phyloP scores from a whole-genome alignment of 2,888 invertebrate species.

The Dugesia japonica region DNA sequence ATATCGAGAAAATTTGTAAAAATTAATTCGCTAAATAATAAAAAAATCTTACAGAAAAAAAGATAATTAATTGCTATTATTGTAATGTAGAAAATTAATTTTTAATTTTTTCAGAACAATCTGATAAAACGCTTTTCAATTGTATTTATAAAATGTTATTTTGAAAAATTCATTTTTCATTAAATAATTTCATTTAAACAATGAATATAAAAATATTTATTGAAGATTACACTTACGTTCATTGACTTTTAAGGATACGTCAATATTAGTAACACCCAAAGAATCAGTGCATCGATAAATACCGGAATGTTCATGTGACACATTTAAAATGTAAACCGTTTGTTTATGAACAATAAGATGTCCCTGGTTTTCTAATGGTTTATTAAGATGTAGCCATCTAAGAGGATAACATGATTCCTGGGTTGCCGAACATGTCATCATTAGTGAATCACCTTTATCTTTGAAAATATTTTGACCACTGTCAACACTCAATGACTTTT shows the following conservation, averaged over 20 bases:
- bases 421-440: neutral
- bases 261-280: neutral
- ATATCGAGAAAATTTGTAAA: no score
- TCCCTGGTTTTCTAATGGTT: neutral
- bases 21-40: no score
- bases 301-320: neutral
- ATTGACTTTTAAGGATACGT: neutral
- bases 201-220: no score
- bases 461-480: neutral
- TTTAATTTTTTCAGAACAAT: no score
- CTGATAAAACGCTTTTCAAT: no score
- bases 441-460: neutral
- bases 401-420: neutral
- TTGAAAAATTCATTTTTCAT: no score
- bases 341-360: neutral
- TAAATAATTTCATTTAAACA: no score
- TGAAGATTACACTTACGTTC: constrained; percentile 6
- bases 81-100: no score
- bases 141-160: no score
- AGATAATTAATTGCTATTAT: no score
- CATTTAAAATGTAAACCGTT: neutral
- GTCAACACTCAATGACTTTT: neutral
- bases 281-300: neutral
- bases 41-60: no score
- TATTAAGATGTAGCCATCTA: neutral